Base-by-base conservation (phyloP, 2,888 invertebrate species). In the Drosophila gaucha region DNA sequence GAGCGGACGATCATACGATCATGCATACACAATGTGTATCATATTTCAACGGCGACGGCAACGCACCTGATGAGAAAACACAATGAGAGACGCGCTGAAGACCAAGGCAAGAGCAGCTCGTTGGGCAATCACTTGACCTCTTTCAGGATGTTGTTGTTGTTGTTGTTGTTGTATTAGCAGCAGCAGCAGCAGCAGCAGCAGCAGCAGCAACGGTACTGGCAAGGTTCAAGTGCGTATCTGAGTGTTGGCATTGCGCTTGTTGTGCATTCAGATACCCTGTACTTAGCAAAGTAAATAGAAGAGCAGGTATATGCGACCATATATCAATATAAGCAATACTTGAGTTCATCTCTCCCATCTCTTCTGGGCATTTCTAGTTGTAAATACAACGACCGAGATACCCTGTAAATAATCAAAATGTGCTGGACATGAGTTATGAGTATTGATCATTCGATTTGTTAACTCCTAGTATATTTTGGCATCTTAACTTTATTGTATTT, bases 11-110 rank as follows among this genome's bases (percentile, higher is more conserved):
- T 74, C 47, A 47, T 47, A 78, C 75, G 80, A 88, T 88, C 89
- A 78, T 82, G 86, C 80, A 90, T 90, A 86, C 88, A 87, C 86
- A 90, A 84, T 78, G 79, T 85, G 90, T 87, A 86, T 90, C 89
- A 89, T 87, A 89, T 90, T 90, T 90, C 90, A 89, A 79, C 62
- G 64, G 6, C 57, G 41, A 66, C 58, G 38, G 44, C 70, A 39
- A 55, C 77, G 89, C 89, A 90, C 90, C 90, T 90, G 90, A 90
- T 90, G 89, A 82, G 90, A 90, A 90, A 89, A 80, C 89, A 85
- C 84, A 89, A 89, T 90, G 80, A 89, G 83, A 59, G 58, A 73
- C 52, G 47, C 36, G 41, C 50, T 39, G 31, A 49, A 46, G 50
- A 39, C 33, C 35, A 39, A 56, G 60, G 38, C 39, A 36, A 64